Percentiles rank a stretch among this genome's conserved stretches.
Evolutionary conservation across 2,797 vertebrate species (phyloP).

Genomic region (Aplochiton taeniatus): DNA sequence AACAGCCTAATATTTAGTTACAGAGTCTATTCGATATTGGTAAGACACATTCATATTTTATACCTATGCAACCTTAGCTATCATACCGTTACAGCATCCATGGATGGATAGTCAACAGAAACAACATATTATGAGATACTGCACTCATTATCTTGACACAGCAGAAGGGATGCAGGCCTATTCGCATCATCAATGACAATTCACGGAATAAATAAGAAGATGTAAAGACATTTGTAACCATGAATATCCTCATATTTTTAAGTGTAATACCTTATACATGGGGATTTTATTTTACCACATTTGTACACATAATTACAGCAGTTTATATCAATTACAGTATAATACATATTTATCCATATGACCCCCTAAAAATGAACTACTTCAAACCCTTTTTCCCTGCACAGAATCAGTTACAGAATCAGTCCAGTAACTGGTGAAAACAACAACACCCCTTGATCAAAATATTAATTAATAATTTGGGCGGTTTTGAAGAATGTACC

Average conservation of each 20-base stretch:
- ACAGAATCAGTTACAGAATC: too few species aligned
- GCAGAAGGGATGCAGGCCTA: constrained; percentile 9
- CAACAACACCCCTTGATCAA: too few species aligned
- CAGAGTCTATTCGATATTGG: constrained; percentile 26
- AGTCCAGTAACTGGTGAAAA: too few species aligned
- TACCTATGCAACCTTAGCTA: constrained; percentile 36
- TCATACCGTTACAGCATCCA: constrained; percentile 41
- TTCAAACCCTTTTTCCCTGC: constrained; percentile 11
- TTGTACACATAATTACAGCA: constrained; percentile 20
- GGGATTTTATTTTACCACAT: too few species aligned
- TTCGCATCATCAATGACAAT: constrained; percentile 15
- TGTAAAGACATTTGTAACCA: constrained; percentile 1
- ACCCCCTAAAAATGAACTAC: constrained; percentile 23
- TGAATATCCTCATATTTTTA: constrained; percentile 38
- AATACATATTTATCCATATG: constrained; percentile 47
- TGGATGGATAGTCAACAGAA: constrained; percentile 42
- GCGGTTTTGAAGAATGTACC: constrained; percentile 26
- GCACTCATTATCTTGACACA: constrained; percentile 49
- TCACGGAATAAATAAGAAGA: constrained; percentile 32
- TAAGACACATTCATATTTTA: constrained; percentile 15
- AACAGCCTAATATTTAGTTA: constrained; percentile 40
- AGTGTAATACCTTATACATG: too few species aligned
- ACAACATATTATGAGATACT: constrained; percentile 51
- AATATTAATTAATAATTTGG: constrained; percentile 21
- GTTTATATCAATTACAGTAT: constrained; percentile 46